Evolutionary conservation across 2,113 vertebrate species (phyloP), one percentile per base, ranked within the genome.

Genomic region (Formicarius rufipectus): DNA sequence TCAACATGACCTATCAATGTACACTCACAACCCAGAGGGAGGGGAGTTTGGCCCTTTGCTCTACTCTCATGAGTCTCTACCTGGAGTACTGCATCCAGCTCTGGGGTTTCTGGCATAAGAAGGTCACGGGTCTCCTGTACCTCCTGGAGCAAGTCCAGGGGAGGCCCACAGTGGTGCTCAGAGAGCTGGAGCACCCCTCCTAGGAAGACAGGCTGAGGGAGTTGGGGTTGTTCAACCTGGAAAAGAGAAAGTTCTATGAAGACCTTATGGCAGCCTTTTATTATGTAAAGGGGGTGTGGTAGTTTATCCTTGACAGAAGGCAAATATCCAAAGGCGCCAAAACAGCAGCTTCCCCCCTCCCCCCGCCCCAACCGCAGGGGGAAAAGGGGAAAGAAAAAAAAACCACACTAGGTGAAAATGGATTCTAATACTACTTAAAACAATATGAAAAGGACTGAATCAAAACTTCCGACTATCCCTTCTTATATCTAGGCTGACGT

Each of bases 101-200:
- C 35, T 45, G 47, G 55, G 47, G 28, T n/a, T 50, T 42, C 53
- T 30, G 60, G 39, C 13, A 10, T 17, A 9, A 60, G 45, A 33
- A 52, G 50, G 50, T 33, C 10, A 2, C 64, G 59, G 44, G 42
- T 23, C 56, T 35, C 35, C 35, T 37, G 23, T 9, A 37, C 4
- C 33, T 45, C 10, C 52, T 82, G 13, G 20, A 16, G 3, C 0
- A 0, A 82, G 28, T 30, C 37, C 39, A n/a, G 45, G n/a, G 37
- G 33, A 28, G 33, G 44, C 9, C 18, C 33, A 21, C 12, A 16
- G 73, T 20, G 6, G 27, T 37, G 52, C 20, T 45, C 60, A 45
- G 33, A 42, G 17, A 42, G 22, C 42, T 50, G 59, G 37, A 74
- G 52, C 27, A 44, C 35, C 22, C 73, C 44, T 52, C 39, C 52